Evolutionary conservation across 2,113 vertebrate species (phyloP), one percentile per base, ranked within the genome.

Genomic region (human): DNA sequence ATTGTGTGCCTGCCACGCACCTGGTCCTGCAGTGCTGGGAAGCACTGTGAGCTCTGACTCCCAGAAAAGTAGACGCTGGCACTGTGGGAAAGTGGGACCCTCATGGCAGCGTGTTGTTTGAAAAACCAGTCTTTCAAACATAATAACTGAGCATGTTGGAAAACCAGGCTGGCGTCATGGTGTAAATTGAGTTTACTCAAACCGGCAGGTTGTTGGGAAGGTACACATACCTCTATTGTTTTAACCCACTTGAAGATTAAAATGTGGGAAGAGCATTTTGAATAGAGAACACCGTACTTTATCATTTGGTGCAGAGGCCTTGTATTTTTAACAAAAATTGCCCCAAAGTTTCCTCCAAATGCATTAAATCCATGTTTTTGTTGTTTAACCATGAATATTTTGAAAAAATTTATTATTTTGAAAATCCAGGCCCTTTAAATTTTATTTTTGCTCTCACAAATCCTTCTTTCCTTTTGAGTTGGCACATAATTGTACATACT

Each of bases 1-100:
- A 18, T 32, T 64, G 35, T 57, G 22, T 8, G 22, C 70, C 9
- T 43, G 17, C 64, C 20, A 1, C 18, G 61, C 16, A 17, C 40
- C 1, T 18, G 52, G n/a, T 16, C 8, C 73, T 27, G 35, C 2
- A 1, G 5, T 30, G 32, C 81, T 50, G 81, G 66, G 55, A 55
- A 45, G 43, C 38, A 57, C 17, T 45, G 3, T n/a, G 48, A 2
- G 11, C 18, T 43, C 70, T 0, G 0, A 2, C 1, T 52, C 66
- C 30, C 22, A 16, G 55, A 64, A 30, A 30, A 27, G 17, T 13
- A 38, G 70, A 30, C 23, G 6, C 10, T 61, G 72, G 73, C 1
- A 0, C 52, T 27, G 5, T 70, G 85, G 25, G 64, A 38, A 43
- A 27, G n/a, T 38, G 38, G n/a, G 48, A 13, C 45, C 55, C 4